These are phyloP conservation scores for Monomorium pharaonis DNA, from an alignment of 1,140 invertebrate genomes.

Conservation along the genomic window DNA sequence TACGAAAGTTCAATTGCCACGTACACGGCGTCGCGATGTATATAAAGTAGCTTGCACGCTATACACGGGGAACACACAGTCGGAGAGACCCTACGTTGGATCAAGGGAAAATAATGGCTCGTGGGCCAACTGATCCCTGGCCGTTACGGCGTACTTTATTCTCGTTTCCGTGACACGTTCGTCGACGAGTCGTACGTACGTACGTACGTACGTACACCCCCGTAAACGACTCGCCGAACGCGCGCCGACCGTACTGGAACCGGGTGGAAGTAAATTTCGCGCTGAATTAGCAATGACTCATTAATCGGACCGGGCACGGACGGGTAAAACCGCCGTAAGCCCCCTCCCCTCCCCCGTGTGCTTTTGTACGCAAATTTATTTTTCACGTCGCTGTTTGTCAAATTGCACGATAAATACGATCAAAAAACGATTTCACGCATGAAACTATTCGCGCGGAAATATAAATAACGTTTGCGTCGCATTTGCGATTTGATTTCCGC, in stretches of 20 bases:
- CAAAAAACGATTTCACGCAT: slow-evolving; percentile 6
- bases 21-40: slow-evolving; percentile 56
- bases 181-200: slow-evolving; percentile 34
- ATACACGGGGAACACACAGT: neutral
- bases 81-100: slow-evolving; percentile 45
- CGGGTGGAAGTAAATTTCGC: slow-evolving; percentile 40
- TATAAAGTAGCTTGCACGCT: slow-evolving; percentile 46
- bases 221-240: slow-evolving; percentile 35
- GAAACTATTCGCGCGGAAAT: slow-evolving; percentile 13
- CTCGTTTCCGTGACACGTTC: slow-evolving; percentile 55
- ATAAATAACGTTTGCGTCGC: slow-evolving; percentile 25
- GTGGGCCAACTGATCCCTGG: slow-evolving; percentile 45
- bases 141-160: slow-evolving; percentile 58
- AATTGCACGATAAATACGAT: slow-evolving; percentile 27
- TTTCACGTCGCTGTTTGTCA: slow-evolving; percentile 33
- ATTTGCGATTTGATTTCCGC: slow-evolving; percentile 32
- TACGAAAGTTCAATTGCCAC: slow-evolving; percentile 59
- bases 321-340: slow-evolving; percentile 2
- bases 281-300: slow-evolving; percentile 56
- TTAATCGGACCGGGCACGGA: slow-evolving; percentile 16
- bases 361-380: slow-evolving; percentile 31
- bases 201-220: slow-evolving; percentile 20
- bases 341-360: neutral
- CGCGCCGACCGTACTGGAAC: neutral
- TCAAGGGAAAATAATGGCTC: slow-evolving; percentile 65